Conservation (phyloP, 2,113 vertebrate species). For the Crypturellus undulatus region DNA sequence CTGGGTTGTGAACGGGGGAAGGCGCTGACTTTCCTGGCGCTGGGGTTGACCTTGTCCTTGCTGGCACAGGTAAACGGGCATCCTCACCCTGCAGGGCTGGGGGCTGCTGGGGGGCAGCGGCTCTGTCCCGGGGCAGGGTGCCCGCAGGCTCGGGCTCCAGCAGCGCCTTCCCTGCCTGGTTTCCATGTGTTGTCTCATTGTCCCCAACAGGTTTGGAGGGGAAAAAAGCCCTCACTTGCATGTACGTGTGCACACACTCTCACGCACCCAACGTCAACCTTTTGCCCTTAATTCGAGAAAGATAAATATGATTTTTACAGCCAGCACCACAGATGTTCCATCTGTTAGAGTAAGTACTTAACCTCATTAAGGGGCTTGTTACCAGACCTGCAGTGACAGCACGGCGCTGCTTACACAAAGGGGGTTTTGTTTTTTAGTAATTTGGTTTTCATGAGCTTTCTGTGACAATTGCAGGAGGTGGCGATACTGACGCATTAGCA, state of each 20-base stretch:
- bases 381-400: neutral
- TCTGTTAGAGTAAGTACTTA: neutral
- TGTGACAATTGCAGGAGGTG: conserved; percentile 5
- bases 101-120: neutral
- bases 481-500: neutral
- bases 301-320: neutral
- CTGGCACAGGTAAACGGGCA: neutral
- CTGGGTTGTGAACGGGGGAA: neutral
- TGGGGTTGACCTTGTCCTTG: neutral
- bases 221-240: neutral
- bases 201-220: neutral
- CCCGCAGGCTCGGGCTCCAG: too few species aligned
- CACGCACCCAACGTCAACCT: neutral
- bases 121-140: neutral
- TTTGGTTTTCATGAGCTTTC: neutral
- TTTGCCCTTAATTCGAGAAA: neutral
- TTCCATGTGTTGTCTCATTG: neutral
- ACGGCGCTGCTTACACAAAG: neutral
- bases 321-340: neutral
- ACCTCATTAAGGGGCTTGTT: neutral
- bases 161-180: accelerated
- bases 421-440: conserved; percentile 5
- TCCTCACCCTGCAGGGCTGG: too few species aligned
- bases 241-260: neutral
- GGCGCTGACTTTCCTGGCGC: neutral